Evolutionary conservation across 2,888 invertebrate species (phyloP), one percentile per base, ranked within the genome.

Genomic region (Steinernema hermaphroditum): DNA sequence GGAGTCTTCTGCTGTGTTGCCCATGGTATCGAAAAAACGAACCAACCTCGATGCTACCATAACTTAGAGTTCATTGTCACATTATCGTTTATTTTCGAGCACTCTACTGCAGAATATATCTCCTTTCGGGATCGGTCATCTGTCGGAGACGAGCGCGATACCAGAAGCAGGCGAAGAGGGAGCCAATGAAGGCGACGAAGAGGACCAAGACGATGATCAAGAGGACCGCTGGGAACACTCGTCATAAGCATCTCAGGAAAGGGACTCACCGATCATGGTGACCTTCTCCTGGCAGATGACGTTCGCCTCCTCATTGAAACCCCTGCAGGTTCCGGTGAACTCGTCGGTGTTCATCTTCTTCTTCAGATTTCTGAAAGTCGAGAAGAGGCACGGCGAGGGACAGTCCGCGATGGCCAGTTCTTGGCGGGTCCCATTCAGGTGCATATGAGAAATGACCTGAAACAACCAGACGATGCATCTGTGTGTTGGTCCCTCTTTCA

Each of bases 361-460:
- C 27, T 62, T 62, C 8, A 62, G 62, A 8, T 29, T 12, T 12
- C 9, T 27, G 68, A 75, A 75, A 12, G 50, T 22, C 2, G 49
- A 69, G 46, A 68, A 75, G 27, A 46, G 27, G 50, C 76, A 76
- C 27, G 76, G 76, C 34, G 72, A 43, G 24, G 70, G 72, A 29
- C 76, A 76, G 37, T 32, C 70, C 1, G 44, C 27, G 19, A 76
- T 70, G 46, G 69, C 34, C 37, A 77, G 54, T 29, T 32, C 37
- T 43, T 46, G 44, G 27, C 72, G 46, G 1, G 74, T 69, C 16
- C 74, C 76, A 62, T 77, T 77, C 34, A 77, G 62, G 37, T 71
- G 57, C 12, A 34, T 29, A 41, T 77, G 77, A 12, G 72, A 44
- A 32, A 68, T 69, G 19, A 77, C 34, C 76, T 76, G 22, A 19